A percentile compares a stretch with the other conserved stretches of the same genome.
Evolutionary conservation across 2,888 invertebrate species (phyloP).

Genomic region (Hirtodrosophila duncani): DNA sequence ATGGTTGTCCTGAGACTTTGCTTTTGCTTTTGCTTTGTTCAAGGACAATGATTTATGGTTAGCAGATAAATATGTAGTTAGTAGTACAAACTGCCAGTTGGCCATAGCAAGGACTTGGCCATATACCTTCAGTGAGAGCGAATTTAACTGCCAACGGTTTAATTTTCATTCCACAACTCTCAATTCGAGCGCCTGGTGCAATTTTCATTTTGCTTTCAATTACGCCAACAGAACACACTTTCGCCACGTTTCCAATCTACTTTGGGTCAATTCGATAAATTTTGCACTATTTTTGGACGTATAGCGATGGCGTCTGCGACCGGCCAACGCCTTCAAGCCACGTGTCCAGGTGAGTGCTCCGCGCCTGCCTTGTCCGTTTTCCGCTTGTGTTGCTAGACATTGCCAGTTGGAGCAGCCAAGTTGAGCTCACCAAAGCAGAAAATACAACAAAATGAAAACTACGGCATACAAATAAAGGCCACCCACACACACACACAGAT

Average conservation of each 20-base stretch:
- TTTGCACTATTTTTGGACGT: constrained; percentile 13
- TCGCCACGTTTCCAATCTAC: constrained; percentile 7
- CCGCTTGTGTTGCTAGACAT: constrained; percentile 3
- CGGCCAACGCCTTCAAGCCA: too few species aligned
- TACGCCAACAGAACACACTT: constrained; percentile 29
- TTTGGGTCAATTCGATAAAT: constrained; percentile 34
- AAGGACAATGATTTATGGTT: too few species aligned
- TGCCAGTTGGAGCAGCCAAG: constrained; percentile 1
- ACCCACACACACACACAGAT: constrained; percentile 19
- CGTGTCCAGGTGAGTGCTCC: constrained; percentile 9
- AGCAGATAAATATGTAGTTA: too few species aligned
- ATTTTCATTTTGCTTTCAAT: constrained; percentile 15
- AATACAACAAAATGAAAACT: constrained; percentile 39
- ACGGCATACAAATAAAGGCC: constrained; percentile 36
- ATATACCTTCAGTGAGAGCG: too few species aligned
- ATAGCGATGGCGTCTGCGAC: too few species aligned
- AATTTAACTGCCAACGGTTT: too few species aligned
- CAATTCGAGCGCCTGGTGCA: too few species aligned
- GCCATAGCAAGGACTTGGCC: too few species aligned
- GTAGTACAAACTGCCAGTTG: too few species aligned
- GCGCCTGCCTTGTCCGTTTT: background rate
- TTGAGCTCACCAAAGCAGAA: constrained; percentile 36
- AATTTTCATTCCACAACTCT: too few species aligned
- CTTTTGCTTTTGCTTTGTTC: too few species aligned
- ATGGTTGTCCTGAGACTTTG: too few species aligned